These are phyloP conservation scores for Polia nebulosa DNA, from an alignment of 2,888 invertebrate species.

Conservation along the genomic window DNA sequence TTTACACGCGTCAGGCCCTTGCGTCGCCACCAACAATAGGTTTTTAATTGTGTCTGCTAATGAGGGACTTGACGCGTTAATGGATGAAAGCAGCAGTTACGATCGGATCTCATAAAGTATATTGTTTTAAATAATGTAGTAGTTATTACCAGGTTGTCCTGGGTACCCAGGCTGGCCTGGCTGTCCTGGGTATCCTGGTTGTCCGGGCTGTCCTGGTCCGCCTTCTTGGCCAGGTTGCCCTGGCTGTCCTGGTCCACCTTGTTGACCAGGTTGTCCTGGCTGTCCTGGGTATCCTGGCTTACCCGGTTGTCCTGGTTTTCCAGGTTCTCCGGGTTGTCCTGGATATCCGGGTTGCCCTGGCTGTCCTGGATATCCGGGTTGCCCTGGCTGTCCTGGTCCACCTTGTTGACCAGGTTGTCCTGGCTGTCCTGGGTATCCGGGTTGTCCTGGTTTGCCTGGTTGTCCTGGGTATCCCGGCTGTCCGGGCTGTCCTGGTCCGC, in stretches of 20 bases:
- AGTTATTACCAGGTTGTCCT: slow-evolving; percentile 25
- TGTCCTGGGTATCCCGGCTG: slow-evolving; percentile 65
- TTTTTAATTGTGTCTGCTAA: too few relatives aligned
- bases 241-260: slow-evolving; percentile 15
- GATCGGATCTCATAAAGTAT: too few relatives aligned
- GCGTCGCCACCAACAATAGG: too few relatives aligned
- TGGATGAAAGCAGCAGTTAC: too few relatives aligned
- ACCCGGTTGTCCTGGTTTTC: slow-evolving; percentile 10
- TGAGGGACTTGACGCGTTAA: too few relatives aligned
- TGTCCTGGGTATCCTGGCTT: slow-evolving; percentile 18
- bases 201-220: slow-evolving; percentile 6
- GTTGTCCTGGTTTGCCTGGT: slow-evolving; percentile 10
- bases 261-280: slow-evolving; percentile 68
- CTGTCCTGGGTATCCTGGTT: slow-evolving; percentile 18
- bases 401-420: slow-evolving; percentile 41
- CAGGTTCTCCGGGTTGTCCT: slow-evolving; percentile 10
- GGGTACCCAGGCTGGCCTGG: slow-evolving; percentile 11
- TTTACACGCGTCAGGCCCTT: too few relatives aligned
- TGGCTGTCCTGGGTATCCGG: too few relatives aligned
- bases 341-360: neutral
- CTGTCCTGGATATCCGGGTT: slow-evolving; percentile 4
- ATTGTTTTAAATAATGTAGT: too few relatives aligned
- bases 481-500: slow-evolving; percentile 12
- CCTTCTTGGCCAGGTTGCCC: slow-evolving; percentile 64
- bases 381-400: neutral